Evolutionary conservation across 1,140 invertebrate genomes (phyloP), one percentile per base, ranked within the genome.

Genomic region (Druon quercuslanigerum): DNA sequence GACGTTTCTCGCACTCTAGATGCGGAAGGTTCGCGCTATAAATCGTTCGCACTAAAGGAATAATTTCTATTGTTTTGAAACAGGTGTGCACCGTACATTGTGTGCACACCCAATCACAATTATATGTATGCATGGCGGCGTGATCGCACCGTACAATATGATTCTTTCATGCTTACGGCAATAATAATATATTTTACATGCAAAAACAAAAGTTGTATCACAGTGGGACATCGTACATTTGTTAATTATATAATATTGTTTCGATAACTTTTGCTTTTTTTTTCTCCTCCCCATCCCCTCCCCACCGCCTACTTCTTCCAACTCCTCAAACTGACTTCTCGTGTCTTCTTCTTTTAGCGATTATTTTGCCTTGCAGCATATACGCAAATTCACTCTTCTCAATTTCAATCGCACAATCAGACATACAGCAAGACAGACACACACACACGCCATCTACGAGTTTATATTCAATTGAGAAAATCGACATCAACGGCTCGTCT

Each of bases 171-270:
- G 87, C 84, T 88, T 88, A 88, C 85, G 85, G 86, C 83, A 85
- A 85, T 89, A 85, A 86, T 90, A 89, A 85, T 89, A 89, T 89
- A 89, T 85, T 90, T 88, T 90, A 89, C 89, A 90, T 90, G 89
- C 89, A 90, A 87, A 88, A 90, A 90, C 85, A 90, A 89, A 91
- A 90, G 83, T 89, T 89, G 83, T 90, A 90, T 90, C 89, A 90
- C 90, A 90, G 89, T 91, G 88, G 88, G 88, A 90, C 87, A 91
- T 89, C 90, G 87, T 90, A 90, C 85, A 87, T 88, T 89, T 88
- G 82, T 89, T 89, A 89, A 87, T 90, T 88, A 86, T 88, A 85
- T 87, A 86, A 87, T 88, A 87, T 89, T 90, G 82, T 87, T 83
- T 87, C 79, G 79, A 85, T 76, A 87, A 82, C 78, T 79, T 78